Evolutionary conservation across 2,888 invertebrate species (phyloP), one percentile per base, ranked within the genome.

Genomic region (Ophraella communa): DNA sequence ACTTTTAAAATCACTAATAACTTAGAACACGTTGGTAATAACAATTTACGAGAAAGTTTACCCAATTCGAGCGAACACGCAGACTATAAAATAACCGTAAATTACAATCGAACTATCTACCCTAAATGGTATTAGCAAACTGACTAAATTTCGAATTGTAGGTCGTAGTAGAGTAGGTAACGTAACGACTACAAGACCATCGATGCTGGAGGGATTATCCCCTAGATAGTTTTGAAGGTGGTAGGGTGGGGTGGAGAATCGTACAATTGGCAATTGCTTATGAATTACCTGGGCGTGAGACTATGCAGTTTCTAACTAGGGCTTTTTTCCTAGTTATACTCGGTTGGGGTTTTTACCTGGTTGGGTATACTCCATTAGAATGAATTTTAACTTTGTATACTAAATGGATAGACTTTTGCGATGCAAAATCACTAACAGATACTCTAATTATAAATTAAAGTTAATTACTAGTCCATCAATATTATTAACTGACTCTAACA

Each of bases 221-320:
- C n/a, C 20, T 20, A n/a, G 18, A 52, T 64, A 64, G 64, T 21
- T 47, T 47, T 14, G 42, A 45, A 57, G 52, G 42, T 33, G 30
- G 57, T 52, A 60, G 66, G 62, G 62, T 56, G 8, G 49, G 66
- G 64, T 55, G 62, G 56, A n/a, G 54, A 61, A 62, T 56, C 52
- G 66, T 30, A 56, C 39, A 53, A 66, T 69, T 64, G 61, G 52
- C 45, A 62, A 72, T 69, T 73, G 65, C 71, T 70, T 70, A 68
- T 39, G 66, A 58, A 67, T 71, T 72, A 66, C 67, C 64, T 62
- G 75, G 75, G 76, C 77, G 78, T 78, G 77, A 77, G 75, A 76
- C 58, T 78, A 79, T 79, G 78, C 76, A 75, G 72, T 74, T 78
- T 73, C 66, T 60, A 47, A 55, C 66, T 67, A 71, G 67, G 61